Percentiles rank a stretch among this genome's conserved stretches.
phyloP scores from a whole-genome alignment of 2,113 vertebrate species.

The Rattus rattus region DNA sequence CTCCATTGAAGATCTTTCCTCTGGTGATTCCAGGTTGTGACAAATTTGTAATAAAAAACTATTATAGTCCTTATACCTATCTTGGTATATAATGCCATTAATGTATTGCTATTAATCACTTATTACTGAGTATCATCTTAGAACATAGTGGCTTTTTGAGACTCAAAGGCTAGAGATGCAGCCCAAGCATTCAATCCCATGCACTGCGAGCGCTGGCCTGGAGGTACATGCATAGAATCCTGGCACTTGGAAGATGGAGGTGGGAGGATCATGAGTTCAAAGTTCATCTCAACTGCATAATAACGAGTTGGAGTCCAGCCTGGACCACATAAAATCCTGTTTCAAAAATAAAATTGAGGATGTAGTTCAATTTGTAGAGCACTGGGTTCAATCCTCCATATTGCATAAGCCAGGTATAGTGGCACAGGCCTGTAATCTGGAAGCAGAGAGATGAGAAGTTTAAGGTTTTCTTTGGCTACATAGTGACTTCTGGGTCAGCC shows the following conservation, averaged over 20 bases:
- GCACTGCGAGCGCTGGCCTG: not conserved
- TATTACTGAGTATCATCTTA: not conserved
- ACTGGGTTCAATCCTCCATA: no score
- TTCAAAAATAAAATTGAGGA: not conserved
- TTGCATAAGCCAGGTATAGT: not conserved
- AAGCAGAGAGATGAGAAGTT: not conserved
- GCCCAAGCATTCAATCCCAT: no score
- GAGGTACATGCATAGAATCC: not conserved
- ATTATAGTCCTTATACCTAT: not conserved
- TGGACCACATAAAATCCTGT: not conserved
- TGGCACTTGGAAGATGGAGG: not conserved
- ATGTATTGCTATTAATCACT: not conserved
- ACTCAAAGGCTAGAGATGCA: not conserved
- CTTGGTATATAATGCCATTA: not conserved
- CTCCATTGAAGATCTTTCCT: not conserved
- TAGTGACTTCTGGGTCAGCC: not conserved
- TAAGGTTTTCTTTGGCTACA: not conserved
- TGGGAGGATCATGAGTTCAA: not conserved
- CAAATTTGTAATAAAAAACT: not conserved
- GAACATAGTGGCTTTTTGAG: not conserved
- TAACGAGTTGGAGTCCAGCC: not conserved
- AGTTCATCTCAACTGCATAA: not conserved
- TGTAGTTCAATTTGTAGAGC: not conserved
- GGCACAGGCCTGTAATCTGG: not conserved
- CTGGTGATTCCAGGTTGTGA: not conserved